Evolutionary conservation across 2,888 invertebrate species (phyloP).

Genomic region (Plebejus melissa): DNA sequence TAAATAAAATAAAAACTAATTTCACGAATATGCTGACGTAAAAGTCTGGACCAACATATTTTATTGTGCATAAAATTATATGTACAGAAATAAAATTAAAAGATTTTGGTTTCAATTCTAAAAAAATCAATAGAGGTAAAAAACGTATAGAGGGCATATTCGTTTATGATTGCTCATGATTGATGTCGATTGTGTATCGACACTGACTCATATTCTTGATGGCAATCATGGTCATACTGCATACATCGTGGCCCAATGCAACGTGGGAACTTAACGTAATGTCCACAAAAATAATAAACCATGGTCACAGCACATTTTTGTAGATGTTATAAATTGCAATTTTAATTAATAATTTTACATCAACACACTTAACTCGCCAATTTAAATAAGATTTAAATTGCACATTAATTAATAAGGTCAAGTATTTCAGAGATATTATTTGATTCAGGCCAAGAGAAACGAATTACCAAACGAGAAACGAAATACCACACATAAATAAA

Average conservation of each 20-base stretch:
- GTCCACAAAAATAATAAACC: not conserved
- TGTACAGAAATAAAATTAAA: not conserved
- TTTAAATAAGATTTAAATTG: conserved; percentile 2
- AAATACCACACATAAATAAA: not conserved
- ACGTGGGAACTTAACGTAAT: not conserved
- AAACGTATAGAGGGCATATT: no score
- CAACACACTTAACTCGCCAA: not conserved
- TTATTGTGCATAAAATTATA: not conserved
- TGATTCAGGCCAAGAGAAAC: conserved; percentile 6
- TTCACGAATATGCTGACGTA: not conserved
- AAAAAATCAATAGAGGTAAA: not conserved
- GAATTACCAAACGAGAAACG: not conserved
- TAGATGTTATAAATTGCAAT: conserved; percentile 2
- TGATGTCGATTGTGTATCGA: not conserved
- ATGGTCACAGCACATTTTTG: conserved; percentile 6
- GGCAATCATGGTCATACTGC: not conserved
- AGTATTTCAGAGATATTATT: not conserved
- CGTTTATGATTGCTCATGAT: not conserved
- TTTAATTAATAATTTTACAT: not conserved
- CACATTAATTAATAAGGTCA: conserved; percentile 5
- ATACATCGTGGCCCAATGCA: not conserved
- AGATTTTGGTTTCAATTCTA: not conserved
- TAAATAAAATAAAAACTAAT: not conserved
- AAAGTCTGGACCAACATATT: not conserved
- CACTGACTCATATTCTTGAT: no score